Percentiles rank a stretch among this genome's conserved stretches.
Conservation (phyloP, 2,888 invertebrate species). For the Metopia argyrocephala region DNA sequence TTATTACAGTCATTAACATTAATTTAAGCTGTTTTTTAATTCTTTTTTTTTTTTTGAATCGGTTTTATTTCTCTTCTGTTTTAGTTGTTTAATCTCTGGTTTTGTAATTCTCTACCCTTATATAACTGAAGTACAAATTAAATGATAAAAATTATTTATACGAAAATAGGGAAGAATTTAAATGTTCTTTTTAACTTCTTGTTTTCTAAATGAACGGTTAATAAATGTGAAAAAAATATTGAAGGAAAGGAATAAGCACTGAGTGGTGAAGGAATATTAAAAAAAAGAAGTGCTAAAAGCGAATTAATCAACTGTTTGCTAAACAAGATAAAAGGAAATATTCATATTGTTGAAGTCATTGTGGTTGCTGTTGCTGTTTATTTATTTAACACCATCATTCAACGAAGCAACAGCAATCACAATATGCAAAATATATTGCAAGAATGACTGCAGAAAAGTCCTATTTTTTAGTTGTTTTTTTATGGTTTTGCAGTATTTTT, state of each 20-base stretch:
- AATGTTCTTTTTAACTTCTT: slow-evolving; percentile 20
- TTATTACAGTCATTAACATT: slow-evolving; percentile 60
- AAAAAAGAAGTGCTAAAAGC: slow-evolving; percentile 57
- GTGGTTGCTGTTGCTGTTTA: neutral
- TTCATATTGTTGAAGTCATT: neutral
- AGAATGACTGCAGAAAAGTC: slow-evolving; percentile 5
- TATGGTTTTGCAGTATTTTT: neutral
- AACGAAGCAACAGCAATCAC: neutral
- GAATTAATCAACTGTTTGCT: slow-evolving; percentile 60
- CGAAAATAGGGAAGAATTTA: neutral
- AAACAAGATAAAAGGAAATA: slow-evolving; percentile 40
- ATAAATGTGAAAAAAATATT: slow-evolving; percentile 56
- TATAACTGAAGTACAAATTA: neutral
- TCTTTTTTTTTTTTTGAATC: no score
- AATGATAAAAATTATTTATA: neutral
- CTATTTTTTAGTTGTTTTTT: neutral
- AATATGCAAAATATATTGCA: slow-evolving; percentile 16
- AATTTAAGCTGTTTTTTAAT: slow-evolving; percentile 41
- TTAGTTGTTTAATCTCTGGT: neutral
- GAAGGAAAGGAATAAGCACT: neutral
- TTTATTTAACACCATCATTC: slow-evolving; percentile 47
- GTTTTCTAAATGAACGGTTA: slow-evolving; percentile 46
- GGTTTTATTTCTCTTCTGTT: neutral
- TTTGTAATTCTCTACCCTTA: neutral
- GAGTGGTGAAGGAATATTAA: neutral